Base-by-base conservation (phyloP, 2,797 vertebrate species). In the Limnodromus scolopaceus region DNA sequence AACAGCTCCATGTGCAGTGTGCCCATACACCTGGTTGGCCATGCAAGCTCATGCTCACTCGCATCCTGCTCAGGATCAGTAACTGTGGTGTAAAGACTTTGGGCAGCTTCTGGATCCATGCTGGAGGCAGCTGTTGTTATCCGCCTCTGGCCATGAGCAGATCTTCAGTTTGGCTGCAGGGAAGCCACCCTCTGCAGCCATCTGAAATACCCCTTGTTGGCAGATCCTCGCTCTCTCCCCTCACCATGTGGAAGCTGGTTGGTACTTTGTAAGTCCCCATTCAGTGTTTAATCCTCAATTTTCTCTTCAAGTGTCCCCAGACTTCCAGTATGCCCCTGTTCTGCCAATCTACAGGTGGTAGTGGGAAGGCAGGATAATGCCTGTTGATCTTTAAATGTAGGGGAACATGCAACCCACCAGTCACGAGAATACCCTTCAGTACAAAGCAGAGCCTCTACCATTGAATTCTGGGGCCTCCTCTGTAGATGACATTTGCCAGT, bases 351-450 rank as follows among this genome's bases (percentile, higher is more conserved):
- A 39, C 13, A 25, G n/a, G 28, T 39, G 15, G 12, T 18, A 25
- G 7, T 17, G 32, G 65, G 38, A 65, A 39, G 24, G 38, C 28
- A 13, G 51, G 24, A 32, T 61, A 46, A 39, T 23, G 23, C 23
- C 6, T 49, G 8, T 38, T 38, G 51, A 45, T 57, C 8, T 10
- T 11, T 22, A 34, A 20, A n/a, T 13, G 38, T 51, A 55, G 28
- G 16, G 46, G 38, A 39, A 38, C 0, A 0, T 1, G 3, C 32
- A 51, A 45, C 9, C 23, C 45, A 30, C 4, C 27, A 24, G 30
- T 15, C 34, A 7, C 8, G 16, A 43, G 11, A 48, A 66, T 60
- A 48, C 6, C 30, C 9, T 30, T 80, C 19, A n/a, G 10, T 11
- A 30, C 1, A 4, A 63, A 53, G 25, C 61, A 57, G 9, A 45